phyloP scores from a whole-genome alignment of 2,888 invertebrate genomes.

The Penaeus monodon region DNA sequence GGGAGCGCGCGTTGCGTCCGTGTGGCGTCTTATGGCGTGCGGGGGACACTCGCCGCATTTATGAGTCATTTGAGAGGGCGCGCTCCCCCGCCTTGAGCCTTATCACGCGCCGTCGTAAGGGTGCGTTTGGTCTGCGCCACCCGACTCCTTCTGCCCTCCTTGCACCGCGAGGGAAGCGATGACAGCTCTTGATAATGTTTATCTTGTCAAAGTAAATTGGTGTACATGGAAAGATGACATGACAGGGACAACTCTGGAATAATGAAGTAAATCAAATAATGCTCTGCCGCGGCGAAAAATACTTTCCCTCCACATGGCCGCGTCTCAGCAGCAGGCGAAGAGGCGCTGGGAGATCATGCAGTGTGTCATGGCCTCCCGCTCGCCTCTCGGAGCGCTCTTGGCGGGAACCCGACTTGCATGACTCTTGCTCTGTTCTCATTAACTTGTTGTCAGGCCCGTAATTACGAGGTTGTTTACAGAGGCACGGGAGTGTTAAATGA shows the following conservation, averaged over 20 bases:
- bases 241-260: slow-evolving; percentile 59
- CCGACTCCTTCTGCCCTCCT: slow-evolving; percentile 8
- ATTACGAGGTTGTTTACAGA: too few relatives aligned
- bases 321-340: too few relatives aligned
- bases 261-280: slow-evolving; percentile 62
- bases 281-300: slow-evolving; percentile 20
- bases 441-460: too few relatives aligned
- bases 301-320: slow-evolving; percentile 1
- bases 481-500: too few relatives aligned
- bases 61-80: slow-evolving; percentile 27
- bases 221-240: slow-evolving; percentile 61
- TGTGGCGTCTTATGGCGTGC: slow-evolving; percentile 34
- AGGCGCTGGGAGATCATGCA: too few relatives aligned
- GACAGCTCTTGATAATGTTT: slow-evolving; percentile 65
- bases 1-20: slow-evolving; percentile 19
- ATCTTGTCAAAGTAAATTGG: slow-evolving; percentile 65
- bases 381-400: too few relatives aligned
- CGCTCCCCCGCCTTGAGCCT: slow-evolving; percentile 16
- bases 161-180: slow-evolving; percentile 45
- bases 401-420: too few relatives aligned
- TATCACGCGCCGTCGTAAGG: slow-evolving; percentile 9
- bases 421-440: too few relatives aligned
- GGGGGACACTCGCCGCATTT: slow-evolving; percentile 32
- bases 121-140: background rate
- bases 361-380: too few relatives aligned